Conservation (phyloP, 2,113 vertebrate species). For the Helogale parvula region DNA sequence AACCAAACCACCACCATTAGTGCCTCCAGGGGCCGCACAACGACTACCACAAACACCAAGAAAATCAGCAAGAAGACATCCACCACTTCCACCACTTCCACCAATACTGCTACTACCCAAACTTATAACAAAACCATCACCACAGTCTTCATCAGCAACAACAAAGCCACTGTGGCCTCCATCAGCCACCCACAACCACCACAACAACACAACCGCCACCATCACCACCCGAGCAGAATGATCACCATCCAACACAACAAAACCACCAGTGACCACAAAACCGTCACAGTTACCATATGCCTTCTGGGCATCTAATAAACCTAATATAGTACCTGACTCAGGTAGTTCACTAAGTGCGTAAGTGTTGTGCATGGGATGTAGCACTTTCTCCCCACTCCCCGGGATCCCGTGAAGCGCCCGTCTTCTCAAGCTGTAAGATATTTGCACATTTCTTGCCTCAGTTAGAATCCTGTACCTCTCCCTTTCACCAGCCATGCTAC, state of each 20-base stretch:
- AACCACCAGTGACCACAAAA: not conserved
- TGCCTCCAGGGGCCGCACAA: no score
- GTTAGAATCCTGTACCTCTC: not conserved
- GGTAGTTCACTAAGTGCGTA: not conserved
- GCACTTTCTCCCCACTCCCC: not conserved
- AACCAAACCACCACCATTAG: not conserved
- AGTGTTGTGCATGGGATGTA: not conserved
- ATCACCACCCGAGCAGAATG: not conserved
- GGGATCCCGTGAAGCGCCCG: not conserved
- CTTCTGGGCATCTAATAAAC: not conserved
- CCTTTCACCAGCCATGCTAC: not conserved
- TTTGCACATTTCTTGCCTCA: not conserved
- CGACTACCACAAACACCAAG: rapidly evolving
- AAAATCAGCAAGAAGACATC: not conserved
- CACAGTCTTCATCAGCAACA: no score
- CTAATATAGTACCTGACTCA: not conserved
- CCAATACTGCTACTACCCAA: not conserved
- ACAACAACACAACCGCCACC: not conserved
- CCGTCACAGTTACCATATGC: no score
- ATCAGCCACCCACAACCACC: not conserved
- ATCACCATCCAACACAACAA: not conserved
- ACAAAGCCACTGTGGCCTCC: not conserved
- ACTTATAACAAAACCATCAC: not conserved
- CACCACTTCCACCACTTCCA: not conserved
- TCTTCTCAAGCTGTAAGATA: not conserved